Evolutionary conservation across 2,113 vertebrate genomes (phyloP).

Genomic region (Anarhynchus alexandrinus): DNA sequence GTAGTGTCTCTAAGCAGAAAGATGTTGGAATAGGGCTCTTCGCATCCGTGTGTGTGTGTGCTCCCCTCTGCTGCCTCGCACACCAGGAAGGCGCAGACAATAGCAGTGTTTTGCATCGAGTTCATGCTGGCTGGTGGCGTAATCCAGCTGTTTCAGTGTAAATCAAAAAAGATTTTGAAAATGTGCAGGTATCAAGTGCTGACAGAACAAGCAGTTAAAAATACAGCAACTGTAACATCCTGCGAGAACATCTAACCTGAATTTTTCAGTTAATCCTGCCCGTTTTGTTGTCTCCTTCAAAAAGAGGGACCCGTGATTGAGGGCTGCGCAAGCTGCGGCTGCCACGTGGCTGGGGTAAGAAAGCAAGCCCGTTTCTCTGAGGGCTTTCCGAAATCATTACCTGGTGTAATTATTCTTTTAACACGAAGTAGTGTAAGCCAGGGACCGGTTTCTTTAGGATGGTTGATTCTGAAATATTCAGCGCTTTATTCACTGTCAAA

Average conservation of each 20-base stretch:
- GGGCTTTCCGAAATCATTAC: neutral
- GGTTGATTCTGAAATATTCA: neutral
- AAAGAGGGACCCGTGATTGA: neutral
- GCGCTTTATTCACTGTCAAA: neutral
- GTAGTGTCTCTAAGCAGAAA: neutral
- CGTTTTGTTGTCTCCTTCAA: neutral
- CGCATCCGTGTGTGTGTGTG: neutral
- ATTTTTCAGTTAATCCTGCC: neutral
- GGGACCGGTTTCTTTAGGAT: neutral
- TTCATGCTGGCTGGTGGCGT: neutral
- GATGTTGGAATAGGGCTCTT: neutral
- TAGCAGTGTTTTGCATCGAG: neutral
- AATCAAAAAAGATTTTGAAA: neutral
- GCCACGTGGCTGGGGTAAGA: neutral
- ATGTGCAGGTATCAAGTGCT: neutral
- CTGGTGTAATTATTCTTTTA: neutral
- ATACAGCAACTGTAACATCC: neutral
- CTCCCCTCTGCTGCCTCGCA: neutral
- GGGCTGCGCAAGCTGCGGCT: no score
- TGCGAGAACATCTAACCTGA: neutral
- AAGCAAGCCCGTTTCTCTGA: neutral
- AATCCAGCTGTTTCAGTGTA: neutral
- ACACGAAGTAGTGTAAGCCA: neutral
- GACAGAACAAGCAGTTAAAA: neutral
- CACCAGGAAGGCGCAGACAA: neutral